Base-by-base conservation (phyloP, 2,888 invertebrate species). In the Lamellibrachia satsuma region DNA sequence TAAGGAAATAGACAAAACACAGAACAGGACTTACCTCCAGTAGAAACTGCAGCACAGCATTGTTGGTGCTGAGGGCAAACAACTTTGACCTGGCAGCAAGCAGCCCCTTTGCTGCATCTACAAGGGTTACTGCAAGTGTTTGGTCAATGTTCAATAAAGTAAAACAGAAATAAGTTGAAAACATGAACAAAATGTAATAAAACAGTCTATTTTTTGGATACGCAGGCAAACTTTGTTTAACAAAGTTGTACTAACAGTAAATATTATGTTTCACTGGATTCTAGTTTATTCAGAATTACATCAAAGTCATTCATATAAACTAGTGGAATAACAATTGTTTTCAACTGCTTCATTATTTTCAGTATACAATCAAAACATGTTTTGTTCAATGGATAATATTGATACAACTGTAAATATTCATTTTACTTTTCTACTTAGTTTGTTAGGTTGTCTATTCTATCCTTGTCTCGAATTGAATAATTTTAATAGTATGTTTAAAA, bases 21-120 rank as follows among this genome's bases (percentile, higher is more conserved):
- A 90, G 27, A 15, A n/a, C 9, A 11, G 27, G 0, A 93, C 95
- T 93, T 94, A 97, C 97, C 95, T 97, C 97, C 7, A 97, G 95
- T 39, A 97, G 95, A 96, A 99, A 99, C 96, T 99, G 99, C 15
- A 99, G 96, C 92, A 99, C 96, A 0, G 99, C 98, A 97, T 99
- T 99, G 96, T 98, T 99, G 93, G 98, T 98, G 95, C 97, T 98
- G 95, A 98, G 96, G 0, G 98, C 98, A 96, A 99, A 99, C 92
- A 99, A 97, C 95, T 98, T 98, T 91, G 98, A 97, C 27, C 98
- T 97, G 95, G 98, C 98, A 94, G 97, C 97, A 22, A 97, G 95
- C 90, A 97, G 95, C 92, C 97, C 97, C 94, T 97, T 96, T 22
- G 97, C 97, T 95, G 97, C 97, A 95, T 96, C 97, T 96, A 93